A percentile compares a stretch with the other conserved stretches of the same genome.
Evolutionary conservation across 2,888 invertebrate genomes (phyloP).

Genomic region (Saturnia pavonia): DNA sequence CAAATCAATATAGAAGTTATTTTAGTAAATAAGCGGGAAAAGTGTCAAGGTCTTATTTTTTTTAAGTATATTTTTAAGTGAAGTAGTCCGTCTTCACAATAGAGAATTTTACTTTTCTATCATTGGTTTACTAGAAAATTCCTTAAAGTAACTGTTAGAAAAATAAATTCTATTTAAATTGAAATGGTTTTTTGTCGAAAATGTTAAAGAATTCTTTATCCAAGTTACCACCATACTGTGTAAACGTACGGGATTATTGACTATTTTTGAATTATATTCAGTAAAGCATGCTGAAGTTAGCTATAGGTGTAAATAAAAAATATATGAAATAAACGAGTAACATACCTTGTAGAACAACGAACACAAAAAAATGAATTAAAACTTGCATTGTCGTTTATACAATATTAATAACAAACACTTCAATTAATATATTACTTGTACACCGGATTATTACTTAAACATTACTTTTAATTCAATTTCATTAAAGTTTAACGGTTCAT

Average conservation of each 20-base stretch:
- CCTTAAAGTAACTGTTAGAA: no score
- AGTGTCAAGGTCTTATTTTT: not conserved
- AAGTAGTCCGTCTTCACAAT: not conserved
- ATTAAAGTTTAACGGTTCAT: not conserved
- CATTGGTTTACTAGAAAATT: no score
- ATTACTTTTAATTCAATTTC: not conserved
- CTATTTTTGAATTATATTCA: not conserved
- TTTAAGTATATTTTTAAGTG: not conserved
- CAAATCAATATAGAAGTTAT: not conserved
- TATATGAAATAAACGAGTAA: slow-evolving; percentile 17
- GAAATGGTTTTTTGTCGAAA: no score
- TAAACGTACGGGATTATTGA: no score
- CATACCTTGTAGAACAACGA: slow-evolving; percentile 66
- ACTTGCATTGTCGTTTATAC: slow-evolving; percentile 34
- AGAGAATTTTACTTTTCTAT: no score
- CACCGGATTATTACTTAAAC: not conserved
- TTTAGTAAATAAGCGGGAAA: not conserved
- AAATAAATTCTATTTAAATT: no score
- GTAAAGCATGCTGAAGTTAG: not conserved
- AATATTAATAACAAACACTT: not conserved
- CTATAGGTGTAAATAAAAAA: not conserved
- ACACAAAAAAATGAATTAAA: slow-evolving; percentile 43
- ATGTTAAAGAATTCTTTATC: no score
- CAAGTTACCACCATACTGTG: no score
- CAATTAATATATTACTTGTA: not conserved